A percentile compares a stretch with the other conserved stretches of the same genome.
These are phyloP conservation scores for Congeria kusceri DNA, from an alignment of 2,888 invertebrate species.

Conservation along the genomic window DNA sequence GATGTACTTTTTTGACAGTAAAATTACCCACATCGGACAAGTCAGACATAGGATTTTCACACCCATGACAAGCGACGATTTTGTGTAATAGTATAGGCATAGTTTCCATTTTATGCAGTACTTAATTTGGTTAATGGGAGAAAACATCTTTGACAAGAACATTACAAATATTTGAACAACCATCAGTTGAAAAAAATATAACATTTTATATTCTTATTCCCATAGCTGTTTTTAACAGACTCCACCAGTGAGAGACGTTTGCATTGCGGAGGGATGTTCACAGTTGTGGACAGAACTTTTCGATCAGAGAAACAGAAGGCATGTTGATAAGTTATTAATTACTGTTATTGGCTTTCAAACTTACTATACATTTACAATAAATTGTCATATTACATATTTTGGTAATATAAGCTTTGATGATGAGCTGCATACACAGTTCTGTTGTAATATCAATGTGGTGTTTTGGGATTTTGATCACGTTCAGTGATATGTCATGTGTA, in stretches of 20 bases:
- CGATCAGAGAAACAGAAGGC: constrained; percentile 11
- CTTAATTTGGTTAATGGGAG: too few species aligned
- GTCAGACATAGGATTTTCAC: too few species aligned
- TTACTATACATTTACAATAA: constrained; percentile 15
- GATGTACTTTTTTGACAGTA: too few species aligned
- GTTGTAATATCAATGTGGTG: too few species aligned
- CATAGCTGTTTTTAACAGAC: constrained; percentile 13
- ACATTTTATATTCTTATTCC: constrained; percentile 2
- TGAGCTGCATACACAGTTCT: too few species aligned
- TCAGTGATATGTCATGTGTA: constrained; percentile 12
- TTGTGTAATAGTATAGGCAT: too few species aligned
- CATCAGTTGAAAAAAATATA: constrained; percentile 11
- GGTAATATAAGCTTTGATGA: constrained; percentile 2
- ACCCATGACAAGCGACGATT: too few species aligned
- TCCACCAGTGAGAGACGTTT: constrained; percentile 16
- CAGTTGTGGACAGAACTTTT: constrained; percentile 11
- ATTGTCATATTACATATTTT: constrained; percentile 16
- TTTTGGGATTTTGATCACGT: constrained; percentile 17
- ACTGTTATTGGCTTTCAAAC: constrained; percentile 3
- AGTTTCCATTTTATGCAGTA: too few species aligned
- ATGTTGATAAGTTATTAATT: constrained; percentile 14
- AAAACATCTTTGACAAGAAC: too few species aligned
- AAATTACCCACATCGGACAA: too few species aligned
- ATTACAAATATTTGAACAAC: too few species aligned
- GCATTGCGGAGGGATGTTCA: constrained; percentile 13